Percentiles rank a stretch among this genome's conserved stretches.
Evolutionary conservation across 2,113 vertebrate genomes (phyloP).

Genomic region (Rallus limicola): DNA sequence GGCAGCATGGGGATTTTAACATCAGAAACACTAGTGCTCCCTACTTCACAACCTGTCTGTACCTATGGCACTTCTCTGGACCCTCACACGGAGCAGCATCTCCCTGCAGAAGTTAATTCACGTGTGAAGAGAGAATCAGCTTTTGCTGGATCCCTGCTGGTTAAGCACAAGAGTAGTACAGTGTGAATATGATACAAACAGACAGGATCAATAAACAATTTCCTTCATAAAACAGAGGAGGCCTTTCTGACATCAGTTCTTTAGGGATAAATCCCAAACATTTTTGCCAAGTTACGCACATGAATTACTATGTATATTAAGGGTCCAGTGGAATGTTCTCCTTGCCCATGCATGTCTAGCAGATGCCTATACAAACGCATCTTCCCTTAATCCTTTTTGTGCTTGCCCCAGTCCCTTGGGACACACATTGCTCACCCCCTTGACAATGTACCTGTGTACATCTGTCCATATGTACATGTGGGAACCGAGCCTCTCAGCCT

Average conservation of each 20-base stretch:
- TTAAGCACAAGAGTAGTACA: neutral
- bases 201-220: conserved; percentile 44
- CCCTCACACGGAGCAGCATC: neutral
- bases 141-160: neutral
- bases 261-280: neutral
- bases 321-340: neutral
- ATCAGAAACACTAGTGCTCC: neutral
- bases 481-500: neutral
- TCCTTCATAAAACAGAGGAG: neutral
- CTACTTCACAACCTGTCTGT: neutral
- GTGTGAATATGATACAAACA: neutral
- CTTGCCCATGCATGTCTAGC: neutral
- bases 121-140: neutral
- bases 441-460: neutral
- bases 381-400: neutral
- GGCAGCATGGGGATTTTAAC: neutral
- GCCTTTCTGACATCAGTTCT: neutral
- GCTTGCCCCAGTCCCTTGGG: neutral
- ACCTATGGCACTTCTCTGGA: neutral
- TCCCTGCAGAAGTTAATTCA: neutral
- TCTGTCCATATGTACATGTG: neutral
- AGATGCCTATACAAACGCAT: neutral
- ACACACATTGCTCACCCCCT: accelerated
- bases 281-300: neutral
- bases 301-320: neutral